These are phyloP conservation scores for Camptogramma bilineatum DNA, from an alignment of 2,888 invertebrate species.

Conservation along the genomic window DNA sequence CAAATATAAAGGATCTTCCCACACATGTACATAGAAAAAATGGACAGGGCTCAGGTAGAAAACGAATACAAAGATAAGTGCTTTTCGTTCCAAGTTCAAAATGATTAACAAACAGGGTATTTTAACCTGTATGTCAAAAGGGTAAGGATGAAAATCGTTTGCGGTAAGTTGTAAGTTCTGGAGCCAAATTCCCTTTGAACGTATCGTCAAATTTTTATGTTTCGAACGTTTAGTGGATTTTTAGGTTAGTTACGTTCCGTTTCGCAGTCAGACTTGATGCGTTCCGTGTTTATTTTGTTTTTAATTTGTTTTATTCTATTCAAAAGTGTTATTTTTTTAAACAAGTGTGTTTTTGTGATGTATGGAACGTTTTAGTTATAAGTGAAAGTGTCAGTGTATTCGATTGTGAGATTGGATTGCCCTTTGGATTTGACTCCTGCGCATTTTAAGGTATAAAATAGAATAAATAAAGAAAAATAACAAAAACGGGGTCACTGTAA, in stretches of 20 bases:
- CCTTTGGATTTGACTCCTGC: slow-evolving; percentile 34
- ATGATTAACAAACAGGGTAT: slow-evolving; percentile 1
- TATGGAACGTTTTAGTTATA: slow-evolving; percentile 17
- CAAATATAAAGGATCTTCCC: slow-evolving; percentile 36
- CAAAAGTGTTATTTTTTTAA: slow-evolving; percentile 29
- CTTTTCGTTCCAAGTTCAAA: slow-evolving; percentile 52
- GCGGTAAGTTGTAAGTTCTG: slow-evolving; percentile 52
- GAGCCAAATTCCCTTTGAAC: slow-evolving; percentile 67
- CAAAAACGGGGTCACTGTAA: too few species aligned
- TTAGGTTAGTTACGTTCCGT: slow-evolving; percentile 76
- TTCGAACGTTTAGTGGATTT: slow-evolving; percentile 61
- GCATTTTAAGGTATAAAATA: slow-evolving; percentile 21
- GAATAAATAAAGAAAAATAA: not conserved
- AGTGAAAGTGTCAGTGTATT: slow-evolving; percentile 21
- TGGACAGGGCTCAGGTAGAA: slow-evolving; percentile 79
- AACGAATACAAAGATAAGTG: slow-evolving; percentile 75
- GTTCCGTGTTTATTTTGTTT: slow-evolving; percentile 42
- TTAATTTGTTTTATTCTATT: slow-evolving; percentile 32
- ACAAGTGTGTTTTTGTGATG: slow-evolving; percentile 12
- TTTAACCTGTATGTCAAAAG: slow-evolving; percentile 25
- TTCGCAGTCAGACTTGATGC: slow-evolving; percentile 61
- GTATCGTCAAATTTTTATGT: slow-evolving; percentile 76
- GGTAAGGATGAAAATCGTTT: fast-evolving
- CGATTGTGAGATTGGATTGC: slow-evolving; percentile 34
- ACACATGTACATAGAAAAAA: slow-evolving; percentile 68